phyloP scores from a whole-genome alignment of 2,888 invertebrate genomes.

The Sphaeridia pumilis region DNA sequence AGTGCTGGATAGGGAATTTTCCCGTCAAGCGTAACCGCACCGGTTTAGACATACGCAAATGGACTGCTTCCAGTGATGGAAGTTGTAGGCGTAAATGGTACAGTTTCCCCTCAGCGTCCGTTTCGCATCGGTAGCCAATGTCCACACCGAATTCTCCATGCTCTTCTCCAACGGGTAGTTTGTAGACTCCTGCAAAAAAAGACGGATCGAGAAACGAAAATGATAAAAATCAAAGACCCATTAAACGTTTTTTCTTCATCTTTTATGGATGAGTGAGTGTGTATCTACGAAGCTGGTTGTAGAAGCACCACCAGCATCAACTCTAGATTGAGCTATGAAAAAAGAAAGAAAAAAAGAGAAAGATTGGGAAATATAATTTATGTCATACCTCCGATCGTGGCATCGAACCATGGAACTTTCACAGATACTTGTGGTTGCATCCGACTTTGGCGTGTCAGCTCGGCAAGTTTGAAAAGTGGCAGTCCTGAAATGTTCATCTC shows the following conservation, averaged over 20 bases:
- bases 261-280: too few species aligned
- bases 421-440: slow-evolving; percentile 25
- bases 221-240: not conserved
- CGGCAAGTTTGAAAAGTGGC: slow-evolving; percentile 13
- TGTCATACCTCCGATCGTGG: slow-evolving; percentile 21
- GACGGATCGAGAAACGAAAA: not conserved
- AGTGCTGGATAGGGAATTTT: slow-evolving; percentile 12
- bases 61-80: slow-evolving; percentile 21
- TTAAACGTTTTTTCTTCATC: too few species aligned
- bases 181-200: slow-evolving; percentile 17
- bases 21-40: slow-evolving; percentile 11
- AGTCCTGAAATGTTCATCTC: slow-evolving; percentile 24
- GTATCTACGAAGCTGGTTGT: too few species aligned
- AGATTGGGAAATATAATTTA: not conserved
- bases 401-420: slow-evolving; percentile 28
- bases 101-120: not conserved
- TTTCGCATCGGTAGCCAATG: slow-evolving; percentile 6
- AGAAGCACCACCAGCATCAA: too few species aligned
- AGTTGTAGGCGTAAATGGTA: slow-evolving; percentile 21
- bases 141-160: slow-evolving; percentile 20
- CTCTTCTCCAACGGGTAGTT: slow-evolving; percentile 14
- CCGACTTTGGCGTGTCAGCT: slow-evolving; percentile 13
- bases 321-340: too few species aligned
- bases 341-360: not conserved
- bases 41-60: slow-evolving; percentile 20